Evolutionary conservation across 2,888 invertebrate species (phyloP).

Genomic region (Nysson spinosus): DNA sequence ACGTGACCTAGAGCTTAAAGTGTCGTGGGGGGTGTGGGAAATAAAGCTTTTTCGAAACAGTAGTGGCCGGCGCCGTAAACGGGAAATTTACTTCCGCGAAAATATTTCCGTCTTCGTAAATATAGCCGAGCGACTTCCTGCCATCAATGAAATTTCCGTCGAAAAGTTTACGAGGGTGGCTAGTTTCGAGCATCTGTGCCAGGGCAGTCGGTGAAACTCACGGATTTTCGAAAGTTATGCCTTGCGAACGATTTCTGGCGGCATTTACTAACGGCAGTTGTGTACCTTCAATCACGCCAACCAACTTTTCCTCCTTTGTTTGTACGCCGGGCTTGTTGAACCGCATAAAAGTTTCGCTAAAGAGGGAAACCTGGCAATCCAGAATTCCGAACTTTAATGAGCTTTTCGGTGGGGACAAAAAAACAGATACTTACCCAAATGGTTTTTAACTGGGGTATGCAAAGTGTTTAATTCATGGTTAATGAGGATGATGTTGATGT

Average conservation of each 20-base stretch:
- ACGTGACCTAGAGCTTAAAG: slow-evolving; percentile 22
- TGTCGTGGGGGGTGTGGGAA: not conserved
- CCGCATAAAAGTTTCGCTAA: slow-evolving; percentile 25
- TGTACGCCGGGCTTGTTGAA: slow-evolving; percentile 9
- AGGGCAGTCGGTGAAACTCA: slow-evolving; percentile 37
- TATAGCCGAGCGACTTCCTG: slow-evolving; percentile 10
- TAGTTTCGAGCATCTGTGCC: slow-evolving; percentile 48
- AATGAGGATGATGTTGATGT: too few relatives aligned
- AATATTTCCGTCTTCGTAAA: slow-evolving; percentile 46
- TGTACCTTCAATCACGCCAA: slow-evolving; percentile 31
- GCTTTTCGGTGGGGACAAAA: slow-evolving; percentile 14
- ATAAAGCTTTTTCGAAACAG: slow-evolving; percentile 30
- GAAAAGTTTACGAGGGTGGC: slow-evolving; percentile 42
- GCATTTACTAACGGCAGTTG: not conserved
- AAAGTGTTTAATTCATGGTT: too few relatives aligned
- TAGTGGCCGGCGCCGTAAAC: slow-evolving; percentile 36
- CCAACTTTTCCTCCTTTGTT: slow-evolving; percentile 31
- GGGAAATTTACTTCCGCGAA: slow-evolving; percentile 37
- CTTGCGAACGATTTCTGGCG: slow-evolving; percentile 25
- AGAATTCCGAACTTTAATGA: slow-evolving; percentile 32
- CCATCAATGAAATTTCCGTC: slow-evolving; percentile 28
- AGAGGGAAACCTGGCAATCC: slow-evolving; percentile 11
- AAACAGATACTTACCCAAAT: too few relatives aligned
- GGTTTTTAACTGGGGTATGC: too few relatives aligned
- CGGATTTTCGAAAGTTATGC: slow-evolving; percentile 45